These are phyloP conservation scores for Tyrannus savana DNA, from an alignment of 2,113 vertebrate species.

Conservation along the genomic window DNA sequence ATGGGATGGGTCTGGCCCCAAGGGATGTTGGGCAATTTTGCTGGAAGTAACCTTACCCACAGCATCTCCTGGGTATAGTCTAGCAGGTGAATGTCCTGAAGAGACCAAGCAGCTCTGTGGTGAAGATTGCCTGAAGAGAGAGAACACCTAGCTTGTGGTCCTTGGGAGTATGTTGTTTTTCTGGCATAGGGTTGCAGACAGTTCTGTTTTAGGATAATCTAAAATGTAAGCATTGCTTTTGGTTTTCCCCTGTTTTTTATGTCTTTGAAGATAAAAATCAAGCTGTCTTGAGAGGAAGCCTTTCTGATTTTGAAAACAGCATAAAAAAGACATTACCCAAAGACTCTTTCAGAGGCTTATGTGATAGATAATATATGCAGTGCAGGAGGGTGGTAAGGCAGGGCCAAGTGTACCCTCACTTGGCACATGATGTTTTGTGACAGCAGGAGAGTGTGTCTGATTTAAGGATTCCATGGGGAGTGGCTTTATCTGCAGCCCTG, in stretches of 20 bases:
- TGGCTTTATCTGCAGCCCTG: background rate
- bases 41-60: background rate
- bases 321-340: background rate
- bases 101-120: background rate
- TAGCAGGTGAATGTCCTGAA: background rate
- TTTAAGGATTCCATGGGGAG: background rate
- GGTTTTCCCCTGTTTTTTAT: background rate
- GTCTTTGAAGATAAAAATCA: background rate
- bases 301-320: background rate
- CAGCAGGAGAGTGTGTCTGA: background rate
- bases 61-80: background rate
- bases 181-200: rapidly evolving
- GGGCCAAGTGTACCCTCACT: background rate
- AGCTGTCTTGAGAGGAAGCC: background rate
- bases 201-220: background rate
- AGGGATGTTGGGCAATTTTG: background rate
- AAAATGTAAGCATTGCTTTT: background rate
- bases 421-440: background rate
- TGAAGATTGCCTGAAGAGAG: background rate
- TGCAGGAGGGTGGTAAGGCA: background rate
- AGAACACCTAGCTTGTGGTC: rapidly evolving
- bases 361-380: background rate
- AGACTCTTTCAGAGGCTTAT: background rate
- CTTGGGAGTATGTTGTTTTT: background rate
- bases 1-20: background rate